A percentile compares a stretch with the other conserved stretches of the same genome.
Conservation (phyloP, 1,140 invertebrate genomes). For the Calliphora vicina region DNA sequence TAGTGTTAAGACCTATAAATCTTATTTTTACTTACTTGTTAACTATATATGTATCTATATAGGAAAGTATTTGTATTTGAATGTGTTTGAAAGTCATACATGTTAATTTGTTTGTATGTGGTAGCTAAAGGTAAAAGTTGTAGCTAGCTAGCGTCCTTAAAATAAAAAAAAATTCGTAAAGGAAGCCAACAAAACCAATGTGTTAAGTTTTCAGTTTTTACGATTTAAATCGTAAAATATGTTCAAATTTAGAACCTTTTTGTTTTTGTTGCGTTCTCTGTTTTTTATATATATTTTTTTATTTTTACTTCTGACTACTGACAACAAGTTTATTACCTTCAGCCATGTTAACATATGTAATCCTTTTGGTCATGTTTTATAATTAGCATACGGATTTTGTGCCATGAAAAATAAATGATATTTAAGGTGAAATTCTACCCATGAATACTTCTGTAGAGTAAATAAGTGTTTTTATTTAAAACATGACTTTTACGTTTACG, state of each 20-base stretch:
- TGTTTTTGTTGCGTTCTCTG: too few relatives aligned
- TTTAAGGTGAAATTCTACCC: neutral
- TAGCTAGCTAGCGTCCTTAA: too few relatives aligned
- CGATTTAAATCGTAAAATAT: conserved; percentile 6
- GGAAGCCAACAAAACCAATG: neutral
- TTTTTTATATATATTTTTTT: too few relatives aligned
- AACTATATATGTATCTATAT: neutral
- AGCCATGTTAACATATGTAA: neutral
- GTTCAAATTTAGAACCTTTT: neutral
- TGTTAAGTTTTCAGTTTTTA: neutral
- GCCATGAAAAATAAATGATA: neutral
- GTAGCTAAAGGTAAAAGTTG: too few relatives aligned
- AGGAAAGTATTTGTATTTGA: neutral
- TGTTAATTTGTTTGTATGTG: too few relatives aligned
- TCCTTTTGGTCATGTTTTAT: conserved; percentile 5
- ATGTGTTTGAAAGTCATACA: neutral
- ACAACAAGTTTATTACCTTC: conserved; percentile 7
- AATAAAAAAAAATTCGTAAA: neutral
- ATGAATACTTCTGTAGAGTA: too few relatives aligned
- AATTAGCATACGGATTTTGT: neutral
- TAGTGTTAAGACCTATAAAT: neutral
- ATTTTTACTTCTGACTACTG: neutral
- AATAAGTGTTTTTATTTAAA: too few relatives aligned
- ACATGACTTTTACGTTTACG: too few relatives aligned
- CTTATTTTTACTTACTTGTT: neutral